Evolutionary conservation across 2,888 invertebrate species (phyloP).

Genomic region (Chaetogeoica ovagalla): DNA sequence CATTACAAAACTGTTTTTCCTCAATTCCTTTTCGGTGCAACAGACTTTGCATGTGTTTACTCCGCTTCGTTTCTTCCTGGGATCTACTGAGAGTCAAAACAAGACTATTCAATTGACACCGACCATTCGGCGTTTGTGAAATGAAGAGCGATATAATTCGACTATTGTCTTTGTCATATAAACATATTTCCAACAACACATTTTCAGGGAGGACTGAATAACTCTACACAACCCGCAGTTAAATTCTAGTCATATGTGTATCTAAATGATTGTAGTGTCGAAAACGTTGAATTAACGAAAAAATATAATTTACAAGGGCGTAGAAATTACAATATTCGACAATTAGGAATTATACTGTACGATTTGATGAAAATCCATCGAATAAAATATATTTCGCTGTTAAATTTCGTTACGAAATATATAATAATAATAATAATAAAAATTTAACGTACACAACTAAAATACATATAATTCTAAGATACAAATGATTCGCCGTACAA

Average conservation of each 20-base stretch:
- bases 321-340: neutral
- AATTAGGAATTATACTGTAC: neutral
- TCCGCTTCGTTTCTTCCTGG: constrained; percentile 21
- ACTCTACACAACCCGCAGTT: neutral
- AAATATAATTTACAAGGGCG: neutral
- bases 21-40: constrained; percentile 20
- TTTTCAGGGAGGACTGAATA: too few relatives aligned
- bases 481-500: neutral
- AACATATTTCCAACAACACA: neutral
- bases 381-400: neutral
- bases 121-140: constrained; percentile 9
- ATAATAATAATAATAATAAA: neutral
- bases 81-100: constrained; percentile 27
- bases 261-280: too few relatives aligned
- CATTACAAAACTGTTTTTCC: constrained; percentile 51
- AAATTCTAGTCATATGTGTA: too few relatives aligned
- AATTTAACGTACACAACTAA: too few relatives aligned
- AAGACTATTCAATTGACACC: constrained; percentile 34
- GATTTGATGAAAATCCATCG: neutral
- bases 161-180: neutral
- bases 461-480: neutral
- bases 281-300: too few relatives aligned
- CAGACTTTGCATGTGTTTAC: constrained; percentile 36
- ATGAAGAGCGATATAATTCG: neutral
- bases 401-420: neutral